A percentile compares a stretch with the other conserved stretches of the same genome.
These are phyloP conservation scores for Merodon equestris DNA, from an alignment of 2,888 invertebrate species.

Conservation along the genomic window DNA sequence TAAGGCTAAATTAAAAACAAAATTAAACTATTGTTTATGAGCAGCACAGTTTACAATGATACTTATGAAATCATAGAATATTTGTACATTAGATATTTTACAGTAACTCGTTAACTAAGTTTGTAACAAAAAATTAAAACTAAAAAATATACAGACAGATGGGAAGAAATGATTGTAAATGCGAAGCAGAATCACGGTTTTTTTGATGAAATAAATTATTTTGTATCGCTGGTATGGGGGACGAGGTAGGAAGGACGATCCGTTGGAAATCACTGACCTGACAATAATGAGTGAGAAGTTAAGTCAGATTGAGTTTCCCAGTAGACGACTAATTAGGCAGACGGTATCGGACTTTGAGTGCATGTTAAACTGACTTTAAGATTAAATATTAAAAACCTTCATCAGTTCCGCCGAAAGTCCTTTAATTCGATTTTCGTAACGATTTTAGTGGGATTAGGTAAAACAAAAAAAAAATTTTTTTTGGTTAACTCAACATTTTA, in stretches of 20 bases:
- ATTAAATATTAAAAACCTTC: too few species aligned
- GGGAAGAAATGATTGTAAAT: conserved; percentile 45
- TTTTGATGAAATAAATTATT: conserved; percentile 45
- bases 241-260: background rate
- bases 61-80: conserved; percentile 18
- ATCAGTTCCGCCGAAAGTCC: too few species aligned
- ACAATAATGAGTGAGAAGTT: too few species aligned
- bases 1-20: conserved; percentile 2
- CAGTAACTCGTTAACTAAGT: conserved; percentile 17
- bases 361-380: too few species aligned
- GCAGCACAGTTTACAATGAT: conserved; percentile 26
- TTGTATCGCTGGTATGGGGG: conserved; percentile 30
- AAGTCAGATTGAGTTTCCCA: too few species aligned
- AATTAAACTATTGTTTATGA: conserved; percentile 30
- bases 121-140: conserved; percentile 13
- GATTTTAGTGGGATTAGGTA: too few species aligned
- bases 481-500: too few species aligned
- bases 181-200: conserved; percentile 41
- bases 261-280: too few species aligned
- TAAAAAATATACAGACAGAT: conserved; percentile 27
- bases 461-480: too few species aligned
- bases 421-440: too few species aligned
- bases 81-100: conserved; percentile 54
- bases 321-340: too few species aligned
- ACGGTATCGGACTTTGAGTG: too few species aligned